Conservation (phyloP, 2,113 vertebrate species). For the Aphyosemion australe region DNA sequence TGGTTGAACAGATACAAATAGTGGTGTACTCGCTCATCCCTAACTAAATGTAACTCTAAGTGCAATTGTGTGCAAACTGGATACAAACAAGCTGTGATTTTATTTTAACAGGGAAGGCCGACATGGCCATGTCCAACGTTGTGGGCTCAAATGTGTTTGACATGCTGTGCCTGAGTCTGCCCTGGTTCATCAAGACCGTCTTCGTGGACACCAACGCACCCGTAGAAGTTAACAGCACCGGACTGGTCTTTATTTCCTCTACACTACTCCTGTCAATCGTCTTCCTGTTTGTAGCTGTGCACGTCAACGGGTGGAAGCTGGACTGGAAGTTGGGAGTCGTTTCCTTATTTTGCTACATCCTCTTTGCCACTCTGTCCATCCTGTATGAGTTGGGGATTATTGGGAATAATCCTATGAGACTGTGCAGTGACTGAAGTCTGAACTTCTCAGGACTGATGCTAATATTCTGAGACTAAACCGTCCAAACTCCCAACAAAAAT, state of each 20-base stretch:
- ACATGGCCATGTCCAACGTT: slow-evolving; percentile 99
- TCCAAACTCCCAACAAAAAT: slow-evolving; percentile 16
- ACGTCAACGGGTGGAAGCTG: slow-evolving; percentile 92
- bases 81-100: background rate
- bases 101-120: slow-evolving; percentile 86
- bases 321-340: slow-evolving; percentile 89
- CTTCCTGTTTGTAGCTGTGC: slow-evolving; percentile 88
- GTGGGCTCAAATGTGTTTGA: slow-evolving; percentile 98
- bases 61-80: too few species aligned
- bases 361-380: slow-evolving; percentile 87
- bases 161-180: slow-evolving; percentile 93
- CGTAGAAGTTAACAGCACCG: slow-evolving; percentile 89
- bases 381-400: slow-evolving; percentile 95
- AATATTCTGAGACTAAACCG: slow-evolving; percentile 11
- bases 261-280: slow-evolving; percentile 89
- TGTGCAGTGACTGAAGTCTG: slow-evolving; percentile 81
- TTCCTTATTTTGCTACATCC: slow-evolving; percentile 86
- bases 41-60: too few species aligned
- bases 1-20: too few species aligned
- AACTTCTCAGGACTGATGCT: slow-evolving; percentile 24
- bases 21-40: too few species aligned
- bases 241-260: slow-evolving; percentile 86
- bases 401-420: slow-evolving; percentile 85
- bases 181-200: slow-evolving; percentile 95
- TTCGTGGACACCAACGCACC: slow-evolving; percentile 85